These are phyloP conservation scores for Saccopteryx bilineata DNA, from an alignment of 2,113 vertebrate species.

Conservation along the genomic window DNA sequence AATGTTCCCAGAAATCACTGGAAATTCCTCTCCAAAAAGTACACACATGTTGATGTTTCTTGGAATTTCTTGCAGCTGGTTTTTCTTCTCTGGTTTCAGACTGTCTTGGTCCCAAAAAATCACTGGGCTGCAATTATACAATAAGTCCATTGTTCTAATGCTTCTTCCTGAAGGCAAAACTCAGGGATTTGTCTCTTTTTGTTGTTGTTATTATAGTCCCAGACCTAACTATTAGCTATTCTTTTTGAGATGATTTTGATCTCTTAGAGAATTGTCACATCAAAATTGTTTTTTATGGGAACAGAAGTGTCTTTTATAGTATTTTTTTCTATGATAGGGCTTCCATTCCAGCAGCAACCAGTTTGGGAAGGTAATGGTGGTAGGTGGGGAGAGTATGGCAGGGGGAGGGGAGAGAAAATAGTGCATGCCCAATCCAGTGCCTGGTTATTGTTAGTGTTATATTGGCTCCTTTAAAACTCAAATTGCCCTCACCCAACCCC, in stretches of 20 bases:
- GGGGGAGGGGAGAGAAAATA: background rate
- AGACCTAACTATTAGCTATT: constrained; percentile 35
- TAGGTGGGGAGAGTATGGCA: background rate
- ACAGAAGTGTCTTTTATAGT: too few species aligned
- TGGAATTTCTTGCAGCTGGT: constrained; percentile 71
- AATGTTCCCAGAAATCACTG: constrained; percentile 74
- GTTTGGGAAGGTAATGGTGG: background rate
- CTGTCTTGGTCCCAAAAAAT: constrained; percentile 50
- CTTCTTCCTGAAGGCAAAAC: constrained; percentile 40
- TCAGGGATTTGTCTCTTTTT: constrained; percentile 43
- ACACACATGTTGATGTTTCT: constrained; percentile 70
- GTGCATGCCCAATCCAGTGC: background rate
- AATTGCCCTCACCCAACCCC: too few species aligned
- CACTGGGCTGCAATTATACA: constrained; percentile 50
- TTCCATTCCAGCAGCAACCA: background rate
- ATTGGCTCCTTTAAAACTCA: too few species aligned
- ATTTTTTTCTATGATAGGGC: background rate
- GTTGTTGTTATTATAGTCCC: background rate
- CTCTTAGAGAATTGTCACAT: constrained; percentile 29
- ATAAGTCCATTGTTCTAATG: constrained; percentile 51
- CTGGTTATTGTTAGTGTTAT: too few species aligned
- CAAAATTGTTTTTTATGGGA: background rate
- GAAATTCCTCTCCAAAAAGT: constrained; percentile 66
- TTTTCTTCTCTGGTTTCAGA: constrained; percentile 62
- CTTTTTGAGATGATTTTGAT: constrained; percentile 51